Evolutionary conservation across 2,888 invertebrate species (phyloP), one percentile per base, ranked within the genome.

Genomic region (Gibbula magus): DNA sequence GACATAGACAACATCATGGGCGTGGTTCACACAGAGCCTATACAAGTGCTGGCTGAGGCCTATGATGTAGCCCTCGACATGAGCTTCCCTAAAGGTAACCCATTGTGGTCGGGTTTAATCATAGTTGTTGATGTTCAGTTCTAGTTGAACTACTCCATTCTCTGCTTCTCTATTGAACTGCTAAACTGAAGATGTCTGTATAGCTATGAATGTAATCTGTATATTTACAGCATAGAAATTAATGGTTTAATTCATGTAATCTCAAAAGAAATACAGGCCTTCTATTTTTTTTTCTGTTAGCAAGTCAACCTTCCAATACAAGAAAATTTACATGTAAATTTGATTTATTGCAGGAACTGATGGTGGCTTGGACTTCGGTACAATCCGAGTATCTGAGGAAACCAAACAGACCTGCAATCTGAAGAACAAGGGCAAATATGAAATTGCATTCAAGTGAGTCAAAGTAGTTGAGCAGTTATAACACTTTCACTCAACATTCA

Each of bases 371-470:
- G 93, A 93, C 84, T 93, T 93, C 88, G 93, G 93, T 10, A 90
- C 89, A 18, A 90, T 93, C 45, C 88, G 91, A 77, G 92, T 93
- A 35, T 87, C 87, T 56, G 92, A 92, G 75, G 93, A 93, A 80
- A 87, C 89, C 45, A 93, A 92, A 85, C 92, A 92, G 83, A 86
- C 87, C 16, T 91, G 91, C 81, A 89, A 91, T 0, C 86, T 93
- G 81, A 93, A 93, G 82, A 93, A 93, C 87, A 93, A 93, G 86
- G 93, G 93, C 45, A 92, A 92, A 91, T 93, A 93, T 87, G 93
- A 93, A 81, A 92, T 93, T 79, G 85, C 87, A 66, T 93, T 88
- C 86, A 89, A 88, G 93, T 93, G 86, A 88, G 92, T 88, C 7
- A 5, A 5, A n/a, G 67, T 32, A 45, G 25, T 13, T 7, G 56